phyloP scores from a whole-genome alignment of 2,888 invertebrate species.

The Mesoligia furuncula region DNA sequence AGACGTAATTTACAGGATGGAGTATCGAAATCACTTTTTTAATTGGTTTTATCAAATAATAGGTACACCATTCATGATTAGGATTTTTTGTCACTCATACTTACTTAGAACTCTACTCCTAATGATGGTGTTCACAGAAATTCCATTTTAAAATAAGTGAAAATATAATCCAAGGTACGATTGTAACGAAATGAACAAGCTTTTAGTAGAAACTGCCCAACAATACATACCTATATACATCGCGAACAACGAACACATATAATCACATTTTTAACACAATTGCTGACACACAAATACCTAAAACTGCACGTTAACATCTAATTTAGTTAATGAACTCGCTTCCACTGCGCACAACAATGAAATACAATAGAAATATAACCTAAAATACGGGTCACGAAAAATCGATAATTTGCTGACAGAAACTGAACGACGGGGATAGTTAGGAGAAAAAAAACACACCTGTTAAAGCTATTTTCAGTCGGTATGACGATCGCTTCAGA shows the following conservation, averaged over 20 bases:
- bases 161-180: slow-evolving; percentile 30
- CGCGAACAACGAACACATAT: slow-evolving; percentile 58
- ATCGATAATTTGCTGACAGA: slow-evolving; percentile 82
- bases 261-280: slow-evolving; percentile 78
- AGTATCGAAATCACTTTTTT: not conserved
- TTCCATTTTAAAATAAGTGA: slow-evolving; percentile 17
- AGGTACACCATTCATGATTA: not conserved
- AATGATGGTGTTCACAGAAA: slow-evolving; percentile 22
- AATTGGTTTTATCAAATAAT: not conserved
- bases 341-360: slow-evolving; percentile 76
- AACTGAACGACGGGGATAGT: slow-evolving; percentile 80
- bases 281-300: slow-evolving; percentile 79
- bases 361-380: slow-evolving; percentile 87
- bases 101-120: slow-evolving; percentile 7
- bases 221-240: slow-evolving; percentile 76
- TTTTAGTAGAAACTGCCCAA: slow-evolving; percentile 31
- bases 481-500: slow-evolving; percentile 86
- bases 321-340: slow-evolving; percentile 82
- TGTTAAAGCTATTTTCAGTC: slow-evolving; percentile 84
- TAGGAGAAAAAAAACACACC: slow-evolving; percentile 80
- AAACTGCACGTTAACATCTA: slow-evolving; percentile 75
- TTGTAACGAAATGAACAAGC: slow-evolving; percentile 37
- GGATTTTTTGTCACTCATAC: not conserved
- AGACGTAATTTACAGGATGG: not conserved
- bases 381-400: slow-evolving; percentile 85